Conservation (phyloP, 2,113 vertebrate genomes). For the Austrofundulus limnaeus region DNA sequence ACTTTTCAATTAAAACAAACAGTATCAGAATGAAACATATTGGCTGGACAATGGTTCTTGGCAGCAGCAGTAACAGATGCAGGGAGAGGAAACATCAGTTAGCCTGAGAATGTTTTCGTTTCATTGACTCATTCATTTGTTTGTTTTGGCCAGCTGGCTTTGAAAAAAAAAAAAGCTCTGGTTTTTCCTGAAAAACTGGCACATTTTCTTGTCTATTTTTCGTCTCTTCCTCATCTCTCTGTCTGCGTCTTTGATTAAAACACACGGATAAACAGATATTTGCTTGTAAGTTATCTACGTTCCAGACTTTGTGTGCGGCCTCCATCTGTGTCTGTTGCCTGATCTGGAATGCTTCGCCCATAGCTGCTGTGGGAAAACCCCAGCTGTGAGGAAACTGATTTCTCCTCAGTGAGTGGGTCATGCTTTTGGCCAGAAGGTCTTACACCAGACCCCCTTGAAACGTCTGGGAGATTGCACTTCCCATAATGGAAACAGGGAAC, state of each 20-base stretch:
- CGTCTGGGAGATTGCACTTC: conserved; percentile 71
- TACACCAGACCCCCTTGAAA: conserved; percentile 55
- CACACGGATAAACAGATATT: conserved; percentile 36
- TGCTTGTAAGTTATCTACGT: conserved; percentile 36
- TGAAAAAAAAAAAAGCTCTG: conserved; percentile 24
- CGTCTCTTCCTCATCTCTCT: conserved; percentile 6
- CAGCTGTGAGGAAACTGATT: conserved; percentile 69
- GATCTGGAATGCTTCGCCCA: conserved; percentile 59
- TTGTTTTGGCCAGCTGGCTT: conserved; percentile 60
- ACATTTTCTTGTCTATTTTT: conserved; percentile 3
- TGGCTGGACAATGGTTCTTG: conserved; percentile 49
- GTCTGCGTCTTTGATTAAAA: conserved; percentile 21
- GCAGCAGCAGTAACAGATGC: conserved; percentile 62
- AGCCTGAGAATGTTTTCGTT: conserved; percentile 62
- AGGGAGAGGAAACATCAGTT: conserved; percentile 70
- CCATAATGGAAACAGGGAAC: conserved; percentile 79
- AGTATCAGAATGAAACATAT: conserved; percentile 38
- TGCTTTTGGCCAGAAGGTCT: conserved; percentile 66
- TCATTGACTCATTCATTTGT: conserved; percentile 57
- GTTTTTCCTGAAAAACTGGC: conserved; percentile 27
- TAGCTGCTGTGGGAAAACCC: conserved; percentile 69
- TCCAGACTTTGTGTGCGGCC: conserved; percentile 27
- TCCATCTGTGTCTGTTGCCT: conserved; percentile 53
- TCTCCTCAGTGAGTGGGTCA: conserved; percentile 61
- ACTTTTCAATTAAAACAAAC: conserved; percentile 27